Evolutionary conservation across 2,888 invertebrate genomes (phyloP), one percentile per base, ranked within the genome.

Genomic region (Anaspis maculata): DNA sequence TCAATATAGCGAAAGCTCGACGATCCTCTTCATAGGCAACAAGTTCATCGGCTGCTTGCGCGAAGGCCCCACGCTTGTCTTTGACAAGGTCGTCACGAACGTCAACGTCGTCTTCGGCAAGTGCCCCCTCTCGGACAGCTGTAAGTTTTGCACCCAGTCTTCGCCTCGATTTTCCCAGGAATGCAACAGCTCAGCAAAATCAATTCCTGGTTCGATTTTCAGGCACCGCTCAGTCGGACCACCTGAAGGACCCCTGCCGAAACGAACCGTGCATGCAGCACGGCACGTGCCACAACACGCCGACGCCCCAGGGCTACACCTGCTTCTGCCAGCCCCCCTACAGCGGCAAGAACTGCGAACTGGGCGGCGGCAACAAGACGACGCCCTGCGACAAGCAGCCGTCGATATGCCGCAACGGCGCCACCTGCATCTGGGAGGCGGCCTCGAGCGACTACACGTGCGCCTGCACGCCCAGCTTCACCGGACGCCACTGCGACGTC

Each of bases 341-440:
- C 66, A 77, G 83, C 33, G 90, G 91, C 46, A 83, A 83, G 68
- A 87, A 88, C 68, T 91, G 91, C 67, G 82, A 89, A 64, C 77
- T 79, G 61, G 86, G 87, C 66, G 74, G 71, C 59, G 86, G 85
- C 30, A 74, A 81, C 45, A n/a, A n/a, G n/a, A n/a, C n/a, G n/a
- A n/a, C n/a, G n/a, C 83, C 83, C 0, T 87, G 87, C 57, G 58
- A 64, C 25, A 68, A 56, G 35, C 56, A 47, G 29, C 76, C 74
- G 27, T 67, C 64, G 41, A 75, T 82, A 7, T 95, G 94, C 61
- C 70, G 68, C 42, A 82, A 90, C 68, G 76, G 71, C 25, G 90
- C 79, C 3, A 73, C 68, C 15, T 91, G 91, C 60, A 67, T 70
- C 30, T 79, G 82, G 52, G 79, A 79, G 56, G 15, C 14, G 14